phyloP scores from a whole-genome alignment of 2,888 invertebrate species.

The Athalia cordata region DNA sequence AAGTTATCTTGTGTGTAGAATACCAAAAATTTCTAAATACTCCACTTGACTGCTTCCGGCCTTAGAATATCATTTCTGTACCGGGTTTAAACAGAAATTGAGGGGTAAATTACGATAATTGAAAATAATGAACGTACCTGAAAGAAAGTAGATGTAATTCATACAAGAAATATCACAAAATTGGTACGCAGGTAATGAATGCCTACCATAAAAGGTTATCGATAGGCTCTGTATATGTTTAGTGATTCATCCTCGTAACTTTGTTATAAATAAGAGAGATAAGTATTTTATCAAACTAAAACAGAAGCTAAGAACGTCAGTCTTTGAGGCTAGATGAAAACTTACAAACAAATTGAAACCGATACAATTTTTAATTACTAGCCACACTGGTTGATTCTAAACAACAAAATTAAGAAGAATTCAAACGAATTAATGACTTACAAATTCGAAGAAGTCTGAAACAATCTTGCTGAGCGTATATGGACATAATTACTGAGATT shows the following conservation, averaged over 20 bases:
- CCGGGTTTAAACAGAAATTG: neutral
- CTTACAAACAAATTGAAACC: too few species aligned
- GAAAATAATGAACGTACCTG: neutral
- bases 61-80: neutral
- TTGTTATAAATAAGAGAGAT: too few species aligned
- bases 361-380: too few species aligned
- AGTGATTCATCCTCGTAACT: too few species aligned
- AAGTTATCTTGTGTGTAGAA: too few species aligned
- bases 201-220: too few species aligned
- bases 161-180: too few species aligned
- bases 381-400: neutral
- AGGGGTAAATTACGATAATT: neutral
- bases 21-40: neutral
- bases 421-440: slow-evolving; percentile 1
- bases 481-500: slow-evolving; percentile 47
- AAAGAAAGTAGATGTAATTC: neutral
- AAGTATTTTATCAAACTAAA: too few species aligned
- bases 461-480: slow-evolving; percentile 54
- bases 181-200: too few species aligned
- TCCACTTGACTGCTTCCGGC: slow-evolving; percentile 20
- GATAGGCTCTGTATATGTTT: too few species aligned
- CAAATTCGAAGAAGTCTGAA: slow-evolving; percentile 50
- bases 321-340: too few species aligned
- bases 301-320: too few species aligned
- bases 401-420: neutral